Evolutionary conservation across 2,797 vertebrate genomes (phyloP).

Genomic region (Microchirus variegatus): DNA sequence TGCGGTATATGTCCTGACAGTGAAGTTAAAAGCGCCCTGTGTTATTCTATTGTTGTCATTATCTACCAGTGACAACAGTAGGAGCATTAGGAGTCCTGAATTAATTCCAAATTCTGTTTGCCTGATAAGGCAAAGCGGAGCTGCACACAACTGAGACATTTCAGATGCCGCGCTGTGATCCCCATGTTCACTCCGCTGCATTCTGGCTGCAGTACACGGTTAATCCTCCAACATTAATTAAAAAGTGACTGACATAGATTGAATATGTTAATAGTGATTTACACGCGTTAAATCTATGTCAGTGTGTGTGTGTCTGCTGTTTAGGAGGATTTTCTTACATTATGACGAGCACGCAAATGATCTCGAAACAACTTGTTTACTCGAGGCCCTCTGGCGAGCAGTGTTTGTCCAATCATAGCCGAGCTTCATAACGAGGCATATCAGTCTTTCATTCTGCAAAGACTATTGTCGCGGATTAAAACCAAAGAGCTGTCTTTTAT

Average conservation of each 20-base stretch:
- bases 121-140: constrained; percentile 20
- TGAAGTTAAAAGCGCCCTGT: constrained; percentile 11
- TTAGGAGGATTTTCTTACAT: not conserved
- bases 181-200: not conserved
- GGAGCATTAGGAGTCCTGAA: constrained; percentile 5
- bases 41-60: constrained; percentile 10
- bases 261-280: constrained; percentile 2
- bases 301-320: not conserved
- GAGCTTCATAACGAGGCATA: not conserved
- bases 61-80: constrained; percentile 15
- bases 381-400: not conserved
- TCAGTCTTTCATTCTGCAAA: too few relatives aligned
- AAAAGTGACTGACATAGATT: not conserved
- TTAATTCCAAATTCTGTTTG: constrained; percentile 15
- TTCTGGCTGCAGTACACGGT: not conserved
- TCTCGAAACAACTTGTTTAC: not conserved
- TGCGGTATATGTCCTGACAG: constrained; percentile 7
- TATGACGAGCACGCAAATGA: not conserved
- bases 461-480: too few relatives aligned
- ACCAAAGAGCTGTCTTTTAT: too few relatives aligned
- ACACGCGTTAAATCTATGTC: constrained; percentile 8
- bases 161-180: constrained; percentile 18
- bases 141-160: not conserved
- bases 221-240: constrained; percentile 9
- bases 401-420: not conserved